phyloP scores from a whole-genome alignment of 2,113 vertebrate genomes.

The Cichladusa arquata region DNA sequence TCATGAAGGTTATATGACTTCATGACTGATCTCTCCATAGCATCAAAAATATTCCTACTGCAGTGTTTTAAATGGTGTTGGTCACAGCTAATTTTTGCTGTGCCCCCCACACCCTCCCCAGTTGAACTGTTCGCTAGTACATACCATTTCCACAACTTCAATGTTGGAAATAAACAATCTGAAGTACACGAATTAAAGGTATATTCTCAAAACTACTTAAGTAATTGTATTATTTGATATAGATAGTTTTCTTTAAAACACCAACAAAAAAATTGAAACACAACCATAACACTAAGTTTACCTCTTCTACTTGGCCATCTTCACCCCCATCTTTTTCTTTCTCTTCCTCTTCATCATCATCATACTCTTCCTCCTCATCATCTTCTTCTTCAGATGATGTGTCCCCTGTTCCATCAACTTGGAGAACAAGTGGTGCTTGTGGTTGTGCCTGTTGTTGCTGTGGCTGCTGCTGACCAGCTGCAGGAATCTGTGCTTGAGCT shows the following conservation, averaged over 20 bases:
- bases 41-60: not conserved
- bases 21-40: not conserved
- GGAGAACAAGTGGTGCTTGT: slow-evolving; percentile 91
- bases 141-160: not conserved
- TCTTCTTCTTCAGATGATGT: slow-evolving; percentile 97
- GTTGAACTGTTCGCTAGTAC: not conserved
- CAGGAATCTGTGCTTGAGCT: slow-evolving; percentile 83
- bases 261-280: not conserved
- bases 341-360: slow-evolving; percentile 96
- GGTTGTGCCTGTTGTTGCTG: slow-evolving; percentile 83
- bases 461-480: slow-evolving; percentile 78
- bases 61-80: not conserved
- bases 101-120: rapidly evolving
- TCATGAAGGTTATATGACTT: not conserved
- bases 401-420: slow-evolving; percentile 93
- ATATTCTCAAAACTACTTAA: not conserved
- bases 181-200: not conserved
- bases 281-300: slow-evolving; percentile 41
- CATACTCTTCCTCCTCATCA: slow-evolving; percentile 94
- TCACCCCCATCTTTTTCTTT: slow-evolving; percentile 96
- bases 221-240: not conserved
- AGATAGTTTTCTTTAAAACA: not conserved
- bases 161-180: not conserved
- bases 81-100: not conserved
- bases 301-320: slow-evolving; percentile 97